Conservation (phyloP, 2,113 vertebrate species). For the Myiagra hebetior region DNA sequence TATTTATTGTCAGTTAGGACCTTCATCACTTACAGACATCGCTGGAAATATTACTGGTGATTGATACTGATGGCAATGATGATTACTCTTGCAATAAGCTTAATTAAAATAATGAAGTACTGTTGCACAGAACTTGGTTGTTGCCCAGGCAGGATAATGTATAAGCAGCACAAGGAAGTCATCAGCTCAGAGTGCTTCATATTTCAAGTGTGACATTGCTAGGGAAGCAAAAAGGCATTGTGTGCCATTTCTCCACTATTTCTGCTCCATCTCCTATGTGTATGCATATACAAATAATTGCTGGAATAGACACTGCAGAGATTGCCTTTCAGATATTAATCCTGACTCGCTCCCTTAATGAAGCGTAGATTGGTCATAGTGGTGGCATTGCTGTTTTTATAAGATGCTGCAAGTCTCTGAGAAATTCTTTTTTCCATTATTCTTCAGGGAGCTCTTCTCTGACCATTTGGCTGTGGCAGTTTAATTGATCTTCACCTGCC, state of each 20-base stretch:
- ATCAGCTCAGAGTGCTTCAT: slow-evolving; percentile 66
- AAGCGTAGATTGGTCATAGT: background rate
- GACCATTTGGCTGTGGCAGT: background rate
- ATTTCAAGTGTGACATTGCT: slow-evolving; percentile 78
- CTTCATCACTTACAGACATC: slow-evolving; percentile 73
- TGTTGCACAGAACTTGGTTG: slow-evolving; percentile 69
- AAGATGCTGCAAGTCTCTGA: background rate
- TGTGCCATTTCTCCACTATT: background rate
- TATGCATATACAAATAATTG: slow-evolving; percentile 31
- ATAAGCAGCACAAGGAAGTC: slow-evolving; percentile 70
- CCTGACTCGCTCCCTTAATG: background rate
- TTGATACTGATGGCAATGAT: slow-evolving; percentile 86
- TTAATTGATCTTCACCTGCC: background rate
- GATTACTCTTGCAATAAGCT: slow-evolving; percentile 94
- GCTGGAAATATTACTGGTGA: slow-evolving; percentile 79
- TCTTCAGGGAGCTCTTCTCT: background rate
- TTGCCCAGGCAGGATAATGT: slow-evolving; percentile 69
- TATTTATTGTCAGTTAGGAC: slow-evolving; percentile 78
- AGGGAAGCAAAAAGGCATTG: slow-evolving; percentile 25
- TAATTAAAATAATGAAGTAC: slow-evolving; percentile 91
- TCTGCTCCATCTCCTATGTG: background rate
- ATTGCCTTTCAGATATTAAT: background rate
- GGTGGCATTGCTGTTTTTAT: background rate
- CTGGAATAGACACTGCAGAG: background rate
- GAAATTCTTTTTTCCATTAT: background rate